These are phyloP conservation scores for Platygyra sinensis DNA, from an alignment of 64 coral and sea anemone species.

Conservation along the genomic window DNA sequence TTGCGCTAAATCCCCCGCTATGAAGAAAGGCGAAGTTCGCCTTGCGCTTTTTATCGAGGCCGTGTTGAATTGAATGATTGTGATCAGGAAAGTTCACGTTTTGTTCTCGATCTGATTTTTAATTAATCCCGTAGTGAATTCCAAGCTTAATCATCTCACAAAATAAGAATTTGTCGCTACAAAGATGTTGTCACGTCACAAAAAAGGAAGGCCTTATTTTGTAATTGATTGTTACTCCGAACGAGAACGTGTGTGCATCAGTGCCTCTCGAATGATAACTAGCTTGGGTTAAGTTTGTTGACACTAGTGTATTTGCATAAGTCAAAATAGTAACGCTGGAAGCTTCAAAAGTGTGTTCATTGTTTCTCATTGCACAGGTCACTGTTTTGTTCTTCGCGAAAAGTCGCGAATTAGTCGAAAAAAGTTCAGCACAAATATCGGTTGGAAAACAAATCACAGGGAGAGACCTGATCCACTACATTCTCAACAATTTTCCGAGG, in stretches of 20 bases:
- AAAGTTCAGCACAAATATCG: constrained; percentile 40
- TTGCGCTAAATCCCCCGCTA: not conserved
- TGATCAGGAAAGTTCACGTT: not conserved
- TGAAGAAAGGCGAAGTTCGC: not conserved
- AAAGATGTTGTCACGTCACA: not conserved
- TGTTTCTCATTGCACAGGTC: constrained; percentile 37
- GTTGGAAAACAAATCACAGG: not conserved
- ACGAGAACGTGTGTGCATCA: not conserved
- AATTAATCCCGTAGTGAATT: not conserved
- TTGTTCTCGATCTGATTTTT: not conserved
- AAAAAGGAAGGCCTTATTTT: not conserved
- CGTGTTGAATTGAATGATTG: not conserved
- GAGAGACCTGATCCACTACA: constrained; percentile 44
- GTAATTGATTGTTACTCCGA: not conserved
- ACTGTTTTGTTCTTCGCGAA: constrained; percentile 69
- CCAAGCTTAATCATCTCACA: not conserved
- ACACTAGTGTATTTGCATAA: constrained; percentile 24
- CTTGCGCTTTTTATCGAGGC: too few species aligned
- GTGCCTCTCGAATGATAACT: not conserved
- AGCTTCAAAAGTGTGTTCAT: not conserved
- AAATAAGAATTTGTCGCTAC: too few species aligned
- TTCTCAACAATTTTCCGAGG: constrained; percentile 61
- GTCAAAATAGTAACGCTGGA: not conserved
- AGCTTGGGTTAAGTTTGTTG: not conserved
- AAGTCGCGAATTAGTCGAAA: constrained; percentile 62